Evolutionary conservation across 2,113 vertebrate genomes (phyloP).

Genomic region (Odobenus rosmarus): DNA sequence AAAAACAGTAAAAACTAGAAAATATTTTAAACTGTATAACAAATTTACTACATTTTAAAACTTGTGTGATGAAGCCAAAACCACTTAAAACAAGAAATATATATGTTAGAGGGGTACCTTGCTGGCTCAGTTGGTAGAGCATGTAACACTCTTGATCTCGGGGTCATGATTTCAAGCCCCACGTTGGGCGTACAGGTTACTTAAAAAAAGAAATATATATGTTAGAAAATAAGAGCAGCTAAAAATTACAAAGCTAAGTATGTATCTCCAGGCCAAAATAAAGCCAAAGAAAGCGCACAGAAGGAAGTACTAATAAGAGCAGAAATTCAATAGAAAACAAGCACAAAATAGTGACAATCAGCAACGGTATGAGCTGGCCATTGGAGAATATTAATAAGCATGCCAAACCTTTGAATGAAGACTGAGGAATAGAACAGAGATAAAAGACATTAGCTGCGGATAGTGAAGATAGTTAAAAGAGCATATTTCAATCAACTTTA

Average conservation of each 20-base stretch:
- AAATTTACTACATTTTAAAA: neutral
- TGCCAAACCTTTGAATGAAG: neutral
- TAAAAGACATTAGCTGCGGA: neutral
- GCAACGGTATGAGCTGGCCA: neutral
- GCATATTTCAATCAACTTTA: constrained; percentile 19
- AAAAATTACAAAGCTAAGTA: neutral
- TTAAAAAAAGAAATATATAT: neutral
- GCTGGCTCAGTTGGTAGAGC: neutral
- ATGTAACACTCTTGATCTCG: neutral
- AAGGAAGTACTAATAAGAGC: neutral
- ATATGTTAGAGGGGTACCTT: neutral
- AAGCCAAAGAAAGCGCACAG: neutral
- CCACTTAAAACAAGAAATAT: constrained; percentile 26
- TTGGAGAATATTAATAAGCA: neutral
- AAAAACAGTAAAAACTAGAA: neutral
- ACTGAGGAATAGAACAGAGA: neutral
- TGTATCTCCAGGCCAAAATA: constrained; percentile 13
- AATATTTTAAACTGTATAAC: constrained; percentile 9
- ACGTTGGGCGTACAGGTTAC: neutral
- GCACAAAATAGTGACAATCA: neutral
- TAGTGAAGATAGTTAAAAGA: neutral
- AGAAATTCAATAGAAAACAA: constrained; percentile 4
- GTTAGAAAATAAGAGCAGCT: neutral
- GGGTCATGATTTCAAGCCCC: neutral
- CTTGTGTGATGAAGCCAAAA: neutral